phyloP scores from a whole-genome alignment of 2,797 vertebrate genomes.

The Toxotes lorentzi region DNA sequence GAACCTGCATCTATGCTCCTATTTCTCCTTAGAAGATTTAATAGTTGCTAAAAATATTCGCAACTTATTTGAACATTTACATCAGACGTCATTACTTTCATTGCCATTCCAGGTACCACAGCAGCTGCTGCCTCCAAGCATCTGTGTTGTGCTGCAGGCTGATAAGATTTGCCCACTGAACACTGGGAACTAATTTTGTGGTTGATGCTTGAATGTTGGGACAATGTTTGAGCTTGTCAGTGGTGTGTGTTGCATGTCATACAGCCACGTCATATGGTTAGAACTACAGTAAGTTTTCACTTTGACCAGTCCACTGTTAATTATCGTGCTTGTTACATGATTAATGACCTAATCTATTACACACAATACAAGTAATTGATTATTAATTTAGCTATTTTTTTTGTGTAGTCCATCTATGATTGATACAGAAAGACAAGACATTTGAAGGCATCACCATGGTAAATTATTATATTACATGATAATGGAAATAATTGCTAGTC shows the following conservation, averaged over 20 bases:
- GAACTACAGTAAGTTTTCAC: neutral
- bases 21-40: neutral
- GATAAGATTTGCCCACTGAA: neutral
- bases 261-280: neutral
- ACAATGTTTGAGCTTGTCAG: neutral
- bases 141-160: neutral
- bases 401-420: too few relatives aligned
- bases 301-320: neutral
- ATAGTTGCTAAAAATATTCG: neutral
- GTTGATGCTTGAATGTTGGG: neutral
- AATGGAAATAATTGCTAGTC: neutral
- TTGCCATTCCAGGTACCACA: neutral
- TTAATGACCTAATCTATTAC: neutral
- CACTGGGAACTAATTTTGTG: neutral
- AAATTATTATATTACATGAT: neutral
- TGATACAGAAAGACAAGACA: too few relatives aligned
- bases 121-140: constrained; percentile 17
- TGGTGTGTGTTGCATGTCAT: too few relatives aligned
- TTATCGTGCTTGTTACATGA: neutral
- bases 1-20: neutral
- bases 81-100: neutral
- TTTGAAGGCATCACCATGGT: neutral
- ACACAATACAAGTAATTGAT: too few relatives aligned
- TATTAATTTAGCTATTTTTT: too few relatives aligned
- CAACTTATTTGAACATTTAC: neutral